Evolutionary conservation across 2,113 vertebrate species (phyloP), one percentile per base, ranked within the genome.

Genomic region (Chaetodon auriga): DNA sequence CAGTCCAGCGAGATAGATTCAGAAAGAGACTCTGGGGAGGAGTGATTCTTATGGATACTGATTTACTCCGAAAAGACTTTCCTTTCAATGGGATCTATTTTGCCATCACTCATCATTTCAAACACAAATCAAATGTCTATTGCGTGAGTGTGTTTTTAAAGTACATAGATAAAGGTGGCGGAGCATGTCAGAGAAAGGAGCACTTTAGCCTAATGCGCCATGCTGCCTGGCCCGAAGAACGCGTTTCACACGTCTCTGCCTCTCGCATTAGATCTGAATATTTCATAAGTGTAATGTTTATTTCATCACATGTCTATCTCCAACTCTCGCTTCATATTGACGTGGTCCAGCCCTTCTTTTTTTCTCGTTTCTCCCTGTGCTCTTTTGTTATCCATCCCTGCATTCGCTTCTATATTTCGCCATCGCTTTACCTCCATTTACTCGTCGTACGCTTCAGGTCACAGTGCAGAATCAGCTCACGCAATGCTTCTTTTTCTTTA

Each of bases 211-310:
- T 80, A 77, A 87, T 85, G 60, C 2, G 6, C 23, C 43, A 13
- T 41, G 70, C 66, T 58, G 68, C 57, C 51, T 4, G 53, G 60
- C 63, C 51, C 53, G 1, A 60, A 18, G 6, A 64, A 58, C 19
- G 16, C 25, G 19, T 72, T 72, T 81, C 53, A 62, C 75, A 72
- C 48, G 1, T 84, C 89, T 85, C 53, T 46, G 30, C 35, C 48
- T 14, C 71, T 75, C 55, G 38, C 69, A 88, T 85, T 81, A 77
- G 43, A 55, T 25, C 64, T 88, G 53, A 30, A 88, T 85, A 79
- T 88, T 90, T 89, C 21, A 91, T 78, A 21, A 84, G 25, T 7
- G 19, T 66, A 7, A 85, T 90, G 71, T 83, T 90, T 85, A 81
- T 84, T 88, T 88, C 46, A 92, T 89, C 18, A 38, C 41, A 43